Base-by-base conservation (phyloP, 2,113 vertebrate species). In the Benitochromis conjunctus region DNA sequence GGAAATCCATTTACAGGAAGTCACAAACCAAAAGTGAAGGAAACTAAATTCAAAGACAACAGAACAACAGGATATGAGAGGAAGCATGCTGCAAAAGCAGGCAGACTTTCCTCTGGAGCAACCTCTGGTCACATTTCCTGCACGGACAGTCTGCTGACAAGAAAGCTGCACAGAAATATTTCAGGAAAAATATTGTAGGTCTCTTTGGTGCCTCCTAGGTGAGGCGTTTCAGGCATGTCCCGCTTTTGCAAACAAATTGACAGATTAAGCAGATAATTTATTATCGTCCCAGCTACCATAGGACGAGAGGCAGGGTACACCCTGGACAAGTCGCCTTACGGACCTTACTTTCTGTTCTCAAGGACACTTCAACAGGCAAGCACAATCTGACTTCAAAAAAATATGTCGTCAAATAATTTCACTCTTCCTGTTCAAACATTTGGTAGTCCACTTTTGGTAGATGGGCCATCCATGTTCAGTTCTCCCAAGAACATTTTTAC, bases 101-200 rank as follows among this genome's bases (percentile, higher is more conserved):
- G 38, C 81, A 58, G 79, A 79, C 54, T 60, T 8, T 83, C 53
- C 86, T 82, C 55, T 85, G 81, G 84, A 86, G 58, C 62, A 88
- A 87, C 74, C 57, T 71, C 48, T 29, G 18, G 12, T 77, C 60
- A 69, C 64, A 82, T 90, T 91, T 93, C 85, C 89, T 83, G 85
- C 31, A 82, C 14, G 31, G 55, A 83, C 69, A 29, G 58, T 82
- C 43, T 77, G 74, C 62, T 82, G 56, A 53, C 14, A 18, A 18
- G 13, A 76, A 1, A 51, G 66, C 69, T 71, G 54, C 48, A 41
- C 2, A 31, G 9, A 24, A 78, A 69, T 13, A n/a, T 71, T 16
- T 21, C 19, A 51, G 13, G 19, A 31, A 48, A 31, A 51, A 29
- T 3, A 19, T 8, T 11, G 16, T 12, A 48, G 14, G 69, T 48